These are phyloP conservation scores for Nephrotoma flavescens DNA, from an alignment of 2,888 invertebrate genomes.

Conservation along the genomic window DNA sequence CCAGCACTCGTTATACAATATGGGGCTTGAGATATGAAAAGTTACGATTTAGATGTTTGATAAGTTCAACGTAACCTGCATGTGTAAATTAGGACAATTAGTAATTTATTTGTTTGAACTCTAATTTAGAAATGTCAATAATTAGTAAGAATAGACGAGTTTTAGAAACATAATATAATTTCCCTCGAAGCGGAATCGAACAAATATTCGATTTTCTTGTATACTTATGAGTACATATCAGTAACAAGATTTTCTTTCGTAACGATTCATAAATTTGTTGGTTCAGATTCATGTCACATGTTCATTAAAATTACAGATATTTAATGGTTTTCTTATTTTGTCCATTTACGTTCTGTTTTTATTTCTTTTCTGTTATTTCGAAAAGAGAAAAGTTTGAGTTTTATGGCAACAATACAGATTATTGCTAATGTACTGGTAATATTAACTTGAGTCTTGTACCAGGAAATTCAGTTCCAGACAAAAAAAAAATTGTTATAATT, in stretches of 20 bases:
- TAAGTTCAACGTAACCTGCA: too few species aligned
- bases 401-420: not conserved
- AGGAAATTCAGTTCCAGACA: not conserved
- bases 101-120: too few species aligned
- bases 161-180: too few species aligned
- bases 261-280: not conserved
- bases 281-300: not conserved
- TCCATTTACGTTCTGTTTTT: not conserved
- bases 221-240: not conserved
- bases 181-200: too few species aligned
- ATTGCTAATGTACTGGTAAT: not conserved
- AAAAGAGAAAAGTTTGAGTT: not conserved
- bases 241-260: not conserved
- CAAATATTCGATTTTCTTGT: too few species aligned
- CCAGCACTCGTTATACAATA: too few species aligned
- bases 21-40: too few species aligned
- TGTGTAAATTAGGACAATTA: too few species aligned
- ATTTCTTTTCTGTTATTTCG: not conserved
- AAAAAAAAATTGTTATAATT: too few species aligned
- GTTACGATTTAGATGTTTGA: too few species aligned
- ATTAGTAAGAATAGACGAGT: too few species aligned
- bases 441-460: not conserved
- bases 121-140: too few species aligned
- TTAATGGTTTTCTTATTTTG: not conserved
- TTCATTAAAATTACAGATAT: not conserved